Evolutionary conservation across 2,797 vertebrate genomes (phyloP), one percentile per base, ranked within the genome.

Genomic region (Sus cebifrons): DNA sequence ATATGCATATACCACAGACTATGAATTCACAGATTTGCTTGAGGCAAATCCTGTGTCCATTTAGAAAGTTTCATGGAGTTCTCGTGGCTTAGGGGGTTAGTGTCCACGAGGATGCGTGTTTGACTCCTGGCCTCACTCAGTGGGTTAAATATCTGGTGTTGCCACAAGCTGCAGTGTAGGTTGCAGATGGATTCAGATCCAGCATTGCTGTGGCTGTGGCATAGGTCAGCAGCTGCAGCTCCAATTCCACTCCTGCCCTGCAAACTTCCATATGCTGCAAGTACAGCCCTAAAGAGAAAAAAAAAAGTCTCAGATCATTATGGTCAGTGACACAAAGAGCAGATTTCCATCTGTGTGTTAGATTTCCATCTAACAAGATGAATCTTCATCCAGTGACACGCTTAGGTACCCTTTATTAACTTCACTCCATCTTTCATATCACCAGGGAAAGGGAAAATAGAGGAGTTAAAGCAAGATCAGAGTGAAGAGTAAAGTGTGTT

Each of bases 381-480:
- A 54, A 75, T 83, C 23, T 52, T 93, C 44, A 49, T 49, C 15
- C 2, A 84, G 81, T 62, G 49, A 68, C 49, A 65, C 82, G 32
- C 29, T n/a, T 97, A 21, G 18, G 15, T 32, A 96, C 9, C 3
- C 10, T n/a, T 3, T 49, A 36, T 4, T 92, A 77, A 52, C 49
- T 90, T 94, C 79, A 67, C 81, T 96, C 54, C 88, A 75, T 89
- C 15, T 68, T 88, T 96, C 54, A 29, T 83, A 86, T 96, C 54
- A 82, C 10, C 15, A 86, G 58, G 27, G 36, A 85, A 89, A 89
- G 32, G 25, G 83, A 84, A 89, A 95, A 65, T 27, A 86, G 36
- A 67, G 29, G 7, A 44, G 23, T 71, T 87, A 95, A 89, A 79
- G 14, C n/a, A 83, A 89, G 27, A 32, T 29, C 52, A 2, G 64